phyloP scores from a whole-genome alignment of 2,113 vertebrate species.

The Tylochromis polylepis region DNA sequence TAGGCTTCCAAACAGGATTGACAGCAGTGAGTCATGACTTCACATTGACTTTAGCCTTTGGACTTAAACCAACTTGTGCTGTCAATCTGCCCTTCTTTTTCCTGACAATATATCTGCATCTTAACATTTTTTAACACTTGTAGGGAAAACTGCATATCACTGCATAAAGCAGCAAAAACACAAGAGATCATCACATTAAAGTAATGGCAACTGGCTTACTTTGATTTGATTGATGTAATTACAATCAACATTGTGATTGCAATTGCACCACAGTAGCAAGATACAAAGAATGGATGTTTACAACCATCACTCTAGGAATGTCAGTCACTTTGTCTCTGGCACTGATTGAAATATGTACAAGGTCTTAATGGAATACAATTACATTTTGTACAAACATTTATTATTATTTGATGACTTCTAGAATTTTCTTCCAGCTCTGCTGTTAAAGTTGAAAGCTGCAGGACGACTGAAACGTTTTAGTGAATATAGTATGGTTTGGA shows the following conservation, averaged over 20 bases:
- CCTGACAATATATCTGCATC: not conserved
- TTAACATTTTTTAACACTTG: not conserved
- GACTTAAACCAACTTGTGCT: not conserved
- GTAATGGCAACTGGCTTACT: not conserved
- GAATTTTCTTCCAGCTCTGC: not conserved
- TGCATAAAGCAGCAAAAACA: not conserved
- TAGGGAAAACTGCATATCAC: not conserved
- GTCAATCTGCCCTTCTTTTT: not conserved
- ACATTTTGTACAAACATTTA: not conserved
- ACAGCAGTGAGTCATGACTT: not conserved
- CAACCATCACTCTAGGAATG: not conserved
- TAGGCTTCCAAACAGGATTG: not conserved
- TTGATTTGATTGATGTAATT: not conserved
- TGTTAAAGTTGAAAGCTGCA: not conserved
- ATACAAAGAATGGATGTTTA: not conserved
- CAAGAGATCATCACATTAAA: not conserved
- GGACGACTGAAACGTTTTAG: not conserved
- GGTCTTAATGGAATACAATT: not conserved
- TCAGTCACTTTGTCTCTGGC: not conserved
- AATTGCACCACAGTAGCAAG: not conserved
- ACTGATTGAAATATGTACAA: not conserved
- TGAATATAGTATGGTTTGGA: not conserved
- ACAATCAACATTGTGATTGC: not conserved
- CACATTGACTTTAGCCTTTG: not conserved
- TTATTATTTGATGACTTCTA: not conserved